A percentile compares a stretch with the other conserved stretches of the same genome.
phyloP scores from a whole-genome alignment of 2,888 invertebrate species.

The Xestoiulus laeticollis region DNA sequence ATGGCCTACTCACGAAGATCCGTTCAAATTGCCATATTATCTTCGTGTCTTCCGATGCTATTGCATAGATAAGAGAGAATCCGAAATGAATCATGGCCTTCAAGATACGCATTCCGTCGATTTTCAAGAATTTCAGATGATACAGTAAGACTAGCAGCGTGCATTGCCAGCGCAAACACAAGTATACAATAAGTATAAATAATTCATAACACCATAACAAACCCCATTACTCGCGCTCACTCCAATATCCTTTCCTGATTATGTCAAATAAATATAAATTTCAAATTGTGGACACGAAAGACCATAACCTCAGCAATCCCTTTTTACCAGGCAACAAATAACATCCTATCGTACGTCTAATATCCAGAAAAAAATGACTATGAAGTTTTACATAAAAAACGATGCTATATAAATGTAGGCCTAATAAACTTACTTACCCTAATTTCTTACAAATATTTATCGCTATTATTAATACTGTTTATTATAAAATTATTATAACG shows the following conservation, averaged over 20 bases:
- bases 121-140: slow-evolving; percentile 11
- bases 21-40: slow-evolving; percentile 40
- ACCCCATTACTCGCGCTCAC: slow-evolving; percentile 8
- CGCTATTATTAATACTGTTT: no score
- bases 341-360: background rate
- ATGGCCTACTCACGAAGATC: slow-evolving; percentile 6
- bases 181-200: slow-evolving; percentile 20
- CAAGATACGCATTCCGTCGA: slow-evolving; percentile 6
- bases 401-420: no score
- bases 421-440: no score
- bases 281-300: background rate
- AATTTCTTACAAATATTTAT: no score
- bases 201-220: slow-evolving; percentile 32
- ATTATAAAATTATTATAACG: no score
- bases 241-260: slow-evolving; percentile 24
- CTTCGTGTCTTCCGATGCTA: slow-evolving; percentile 12
- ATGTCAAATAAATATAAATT: slow-evolving; percentile 35
- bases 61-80: slow-evolving; percentile 16
- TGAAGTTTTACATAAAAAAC: no score
- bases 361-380: background rate
- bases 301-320: background rate
- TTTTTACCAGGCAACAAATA: background rate
- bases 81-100: slow-evolving; percentile 25
- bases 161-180: background rate
- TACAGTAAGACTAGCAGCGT: background rate